Evolutionary conservation across 1,140 invertebrate species (phyloP).

Genomic region (Drosophila subobscura): DNA sequence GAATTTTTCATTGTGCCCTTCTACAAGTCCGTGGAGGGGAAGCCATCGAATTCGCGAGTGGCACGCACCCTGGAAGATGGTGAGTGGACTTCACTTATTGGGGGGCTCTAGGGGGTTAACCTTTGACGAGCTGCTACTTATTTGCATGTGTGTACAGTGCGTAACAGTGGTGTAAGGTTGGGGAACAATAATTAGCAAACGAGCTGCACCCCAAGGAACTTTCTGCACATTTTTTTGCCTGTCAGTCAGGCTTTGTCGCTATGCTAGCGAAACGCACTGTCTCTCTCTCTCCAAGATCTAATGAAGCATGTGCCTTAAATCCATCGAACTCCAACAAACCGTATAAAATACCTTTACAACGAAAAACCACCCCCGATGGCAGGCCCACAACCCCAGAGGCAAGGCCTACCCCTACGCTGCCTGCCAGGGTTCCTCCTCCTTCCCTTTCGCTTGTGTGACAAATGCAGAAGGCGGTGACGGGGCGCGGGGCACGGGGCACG

Average conservation of each 20-base stretch:
- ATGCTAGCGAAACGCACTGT: slow-evolving; percentile 16
- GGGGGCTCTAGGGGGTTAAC: slow-evolving; percentile 19
- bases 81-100: slow-evolving; percentile 83
- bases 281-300: slow-evolving; percentile 39
- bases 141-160: slow-evolving; percentile 53
- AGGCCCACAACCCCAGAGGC: slow-evolving; percentile 4
- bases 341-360: slow-evolving; percentile 66
- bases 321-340: slow-evolving; percentile 60
- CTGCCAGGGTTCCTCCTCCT: no score
- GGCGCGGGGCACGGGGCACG: slow-evolving; percentile 9
- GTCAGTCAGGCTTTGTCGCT: slow-evolving; percentile 35
- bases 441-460: slow-evolving; percentile 37
- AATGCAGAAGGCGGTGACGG: slow-evolving; percentile 50
- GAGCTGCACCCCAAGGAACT: neutral
- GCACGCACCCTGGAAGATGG: slow-evolving; percentile 90
- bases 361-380: slow-evolving; percentile 43
- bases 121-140: slow-evolving; percentile 3
- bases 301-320: slow-evolving; percentile 65
- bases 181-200: no score
- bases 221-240: neutral
- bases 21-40: slow-evolving; percentile 90
- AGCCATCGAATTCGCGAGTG: slow-evolving; percentile 89
- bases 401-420: no score
- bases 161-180: neutral
- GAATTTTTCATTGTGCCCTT: slow-evolving; percentile 92